Percentiles rank a stretch among this genome's conserved stretches.
phyloP scores from a whole-genome alignment of 1,140 invertebrate species.

The Macrostomum lignano region DNA sequence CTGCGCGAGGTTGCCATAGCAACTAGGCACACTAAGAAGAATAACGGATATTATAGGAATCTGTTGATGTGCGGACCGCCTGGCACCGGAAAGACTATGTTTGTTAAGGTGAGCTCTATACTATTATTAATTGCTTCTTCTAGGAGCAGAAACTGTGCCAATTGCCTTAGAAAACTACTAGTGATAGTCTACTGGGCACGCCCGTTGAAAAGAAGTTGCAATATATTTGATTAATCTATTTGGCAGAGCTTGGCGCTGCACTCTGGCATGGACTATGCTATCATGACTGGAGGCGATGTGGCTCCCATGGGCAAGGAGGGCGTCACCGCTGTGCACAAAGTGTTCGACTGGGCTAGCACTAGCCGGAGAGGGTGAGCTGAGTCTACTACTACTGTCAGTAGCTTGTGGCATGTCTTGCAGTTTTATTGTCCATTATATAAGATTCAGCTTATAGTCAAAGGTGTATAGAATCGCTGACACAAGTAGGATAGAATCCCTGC shows the following conservation, averaged over 20 bases:
- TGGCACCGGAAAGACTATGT: constrained; percentile 83
- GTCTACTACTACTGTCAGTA: background rate
- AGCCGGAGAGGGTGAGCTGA: constrained; percentile 41
- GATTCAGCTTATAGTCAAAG: too few relatives aligned
- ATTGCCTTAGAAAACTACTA: too few relatives aligned
- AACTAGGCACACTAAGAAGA: constrained; percentile 77
- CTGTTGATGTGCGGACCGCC: constrained; percentile 92
- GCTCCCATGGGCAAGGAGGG: constrained; percentile 79
- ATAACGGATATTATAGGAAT: constrained; percentile 68
- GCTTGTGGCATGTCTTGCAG: too few relatives aligned
- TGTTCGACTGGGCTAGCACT: constrained; percentile 85
- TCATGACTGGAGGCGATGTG: constrained; percentile 87
- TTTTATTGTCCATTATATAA: too few relatives aligned
- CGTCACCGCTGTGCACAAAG: constrained; percentile 87
- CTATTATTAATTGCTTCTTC: too few relatives aligned
- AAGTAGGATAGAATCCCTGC: too few relatives aligned
- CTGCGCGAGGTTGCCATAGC: constrained; percentile 80
- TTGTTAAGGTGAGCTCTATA: constrained; percentile 63
- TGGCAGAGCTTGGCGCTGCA: constrained; percentile 43
- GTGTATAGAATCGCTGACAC: too few relatives aligned
- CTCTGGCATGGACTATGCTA: constrained; percentile 90
- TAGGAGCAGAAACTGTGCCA: too few relatives aligned
- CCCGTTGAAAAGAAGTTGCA: too few relatives aligned
- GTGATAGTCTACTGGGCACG: too few relatives aligned
- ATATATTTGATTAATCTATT: too few relatives aligned